These are phyloP conservation scores for Nephrotoma flavescens DNA, from an alignment of 2,888 invertebrate genomes.

Conservation along the genomic window DNA sequence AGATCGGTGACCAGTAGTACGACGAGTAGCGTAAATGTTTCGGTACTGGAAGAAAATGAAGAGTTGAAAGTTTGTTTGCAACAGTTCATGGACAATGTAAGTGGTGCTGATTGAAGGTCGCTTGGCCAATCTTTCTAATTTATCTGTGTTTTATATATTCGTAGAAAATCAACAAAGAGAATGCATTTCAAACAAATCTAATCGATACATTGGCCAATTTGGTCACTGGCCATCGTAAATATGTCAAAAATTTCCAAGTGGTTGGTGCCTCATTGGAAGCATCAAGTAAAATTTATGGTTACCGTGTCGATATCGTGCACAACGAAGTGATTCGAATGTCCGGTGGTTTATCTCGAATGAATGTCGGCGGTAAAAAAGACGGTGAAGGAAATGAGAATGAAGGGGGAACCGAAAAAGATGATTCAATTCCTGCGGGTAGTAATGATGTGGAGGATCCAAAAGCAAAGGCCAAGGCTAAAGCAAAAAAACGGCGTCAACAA, in stretches of 20 bases:
- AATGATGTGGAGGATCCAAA: slow-evolving; percentile 13
- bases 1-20: slow-evolving; percentile 20
- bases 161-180: slow-evolving; percentile 75
- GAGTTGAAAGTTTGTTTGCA: slow-evolving; percentile 62
- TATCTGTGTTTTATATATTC: slow-evolving; percentile 14
- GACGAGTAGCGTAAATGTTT: slow-evolving; percentile 13
- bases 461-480: slow-evolving; percentile 12
- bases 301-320: slow-evolving; percentile 74
- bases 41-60: slow-evolving; percentile 37
- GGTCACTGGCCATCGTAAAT: slow-evolving; percentile 52
- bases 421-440: not conserved
- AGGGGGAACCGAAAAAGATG: not conserved
- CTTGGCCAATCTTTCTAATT: not conserved
- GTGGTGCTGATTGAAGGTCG: slow-evolving; percentile 16
- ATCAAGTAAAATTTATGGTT: slow-evolving; percentile 74
- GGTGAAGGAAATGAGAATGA: not conserved
- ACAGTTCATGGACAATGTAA: slow-evolving; percentile 65
- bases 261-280: slow-evolving; percentile 79
- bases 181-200: slow-evolving; percentile 75
- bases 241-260: slow-evolving; percentile 58
- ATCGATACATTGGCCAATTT: slow-evolving; percentile 74
- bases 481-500: slow-evolving; percentile 21
- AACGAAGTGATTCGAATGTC: slow-evolving; percentile 66
- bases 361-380: slow-evolving; percentile 7
- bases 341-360: slow-evolving; percentile 36